These are phyloP conservation scores for Netelia virgata DNA, from an alignment of 2,888 invertebrate genomes.

Conservation along the genomic window DNA sequence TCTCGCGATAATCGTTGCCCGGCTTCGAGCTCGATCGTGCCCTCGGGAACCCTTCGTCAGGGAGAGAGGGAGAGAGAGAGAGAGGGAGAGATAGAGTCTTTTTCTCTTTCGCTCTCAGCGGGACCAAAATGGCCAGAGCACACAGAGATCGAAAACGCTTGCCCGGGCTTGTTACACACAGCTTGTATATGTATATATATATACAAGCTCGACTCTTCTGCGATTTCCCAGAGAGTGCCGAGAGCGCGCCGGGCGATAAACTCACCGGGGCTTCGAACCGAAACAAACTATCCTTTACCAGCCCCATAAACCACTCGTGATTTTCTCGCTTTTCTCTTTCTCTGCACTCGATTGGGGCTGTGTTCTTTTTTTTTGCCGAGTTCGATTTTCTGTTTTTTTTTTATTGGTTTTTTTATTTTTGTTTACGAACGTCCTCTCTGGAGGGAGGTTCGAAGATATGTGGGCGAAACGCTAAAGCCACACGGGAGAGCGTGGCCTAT, in stretches of 20 bases:
- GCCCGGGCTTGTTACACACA: conserved; percentile 42
- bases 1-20: conserved; percentile 75
- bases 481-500: conserved; percentile 32
- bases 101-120: conserved; percentile 57
- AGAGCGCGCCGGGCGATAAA: conserved; percentile 60
- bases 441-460: conserved; percentile 54
- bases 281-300: conserved; percentile 67
- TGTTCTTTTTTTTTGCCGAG: conserved; percentile 11
- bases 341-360: conserved; percentile 32
- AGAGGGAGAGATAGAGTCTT: conserved; percentile 57
- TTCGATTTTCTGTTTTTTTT: conserved; percentile 32
- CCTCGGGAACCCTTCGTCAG: conserved; percentile 80
- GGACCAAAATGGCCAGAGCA: conserved; percentile 32
- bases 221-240: conserved; percentile 21
- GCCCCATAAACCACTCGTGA: conserved; percentile 65
- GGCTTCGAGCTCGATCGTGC: conserved; percentile 77
- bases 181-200: conserved; percentile 8
- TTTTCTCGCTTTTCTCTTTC: conserved; percentile 65
- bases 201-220: not conserved
- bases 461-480: conserved; percentile 45
- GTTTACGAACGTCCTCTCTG: conserved; percentile 9
- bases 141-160: conserved; percentile 64
- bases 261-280: conserved; percentile 59
- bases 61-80: conserved; percentile 53
- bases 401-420: conserved; percentile 24